A percentile compares a stretch with the other conserved stretches of the same genome.
Conservation (phyloP, 92 coral and sea anemone genomes). For the Pocillopora meandrina region DNA sequence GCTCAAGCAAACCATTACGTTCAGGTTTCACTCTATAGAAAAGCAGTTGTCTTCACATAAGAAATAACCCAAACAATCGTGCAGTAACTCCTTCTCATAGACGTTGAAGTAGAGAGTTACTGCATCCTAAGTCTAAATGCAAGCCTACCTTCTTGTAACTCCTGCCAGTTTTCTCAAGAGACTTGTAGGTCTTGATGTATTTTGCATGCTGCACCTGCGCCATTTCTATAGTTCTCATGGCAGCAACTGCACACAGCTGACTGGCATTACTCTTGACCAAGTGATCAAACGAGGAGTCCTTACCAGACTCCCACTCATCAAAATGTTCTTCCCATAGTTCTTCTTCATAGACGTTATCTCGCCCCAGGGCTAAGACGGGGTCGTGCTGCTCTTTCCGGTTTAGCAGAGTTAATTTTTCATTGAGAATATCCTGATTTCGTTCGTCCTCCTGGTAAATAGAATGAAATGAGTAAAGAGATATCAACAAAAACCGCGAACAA, state of each 20-base stretch:
- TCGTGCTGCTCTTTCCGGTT: slow-evolving; percentile 67
- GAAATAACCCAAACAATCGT: no score
- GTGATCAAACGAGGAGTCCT: slow-evolving; percentile 71
- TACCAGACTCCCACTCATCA: slow-evolving; percentile 73
- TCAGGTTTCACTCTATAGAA: no score
- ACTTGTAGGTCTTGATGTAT: slow-evolving; percentile 77
- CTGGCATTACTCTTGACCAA: slow-evolving; percentile 81
- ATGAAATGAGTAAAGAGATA: background rate
- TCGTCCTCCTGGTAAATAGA: slow-evolving; percentile 81
- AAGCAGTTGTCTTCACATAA: no score
- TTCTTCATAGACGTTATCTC: slow-evolving; percentile 87
- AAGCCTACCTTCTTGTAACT: slow-evolving; percentile 79
- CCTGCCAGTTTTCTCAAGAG: slow-evolving; percentile 86
- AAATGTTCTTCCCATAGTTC: slow-evolving; percentile 89
- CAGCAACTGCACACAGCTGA: slow-evolving; percentile 89
- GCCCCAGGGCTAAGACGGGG: slow-evolving; percentile 92
- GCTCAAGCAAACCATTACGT: no score
- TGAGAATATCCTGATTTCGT: slow-evolving; percentile 67
- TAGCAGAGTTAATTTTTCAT: slow-evolving; percentile 76
- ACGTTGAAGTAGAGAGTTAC: no score
- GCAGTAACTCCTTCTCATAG: no score
- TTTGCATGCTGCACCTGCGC: slow-evolving; percentile 81
- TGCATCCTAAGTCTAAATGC: no score
- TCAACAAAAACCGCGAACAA: background rate
- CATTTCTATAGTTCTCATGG: slow-evolving; percentile 85